These are phyloP conservation scores for Chaitophorus viminalis DNA, from an alignment of 2,888 invertebrate species.

Conservation along the genomic window DNA sequence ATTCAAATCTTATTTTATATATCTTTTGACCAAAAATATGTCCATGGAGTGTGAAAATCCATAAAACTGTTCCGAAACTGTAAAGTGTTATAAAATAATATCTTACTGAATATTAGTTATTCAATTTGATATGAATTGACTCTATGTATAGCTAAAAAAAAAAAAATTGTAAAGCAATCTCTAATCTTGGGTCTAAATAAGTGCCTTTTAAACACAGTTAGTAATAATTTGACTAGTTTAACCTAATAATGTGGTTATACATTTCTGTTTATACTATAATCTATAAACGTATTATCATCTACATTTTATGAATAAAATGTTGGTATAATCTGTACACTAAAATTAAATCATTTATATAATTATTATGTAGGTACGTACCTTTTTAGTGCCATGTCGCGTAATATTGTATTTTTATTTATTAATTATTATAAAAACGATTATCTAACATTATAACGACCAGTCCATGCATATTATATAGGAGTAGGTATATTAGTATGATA, in stretches of 20 bases:
- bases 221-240: slow-evolving; percentile 29
- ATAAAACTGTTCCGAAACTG: too few relatives aligned
- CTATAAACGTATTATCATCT: neutral
- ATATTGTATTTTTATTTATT: slow-evolving; percentile 31
- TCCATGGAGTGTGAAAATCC: too few relatives aligned
- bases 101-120: neutral
- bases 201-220: slow-evolving; percentile 53
- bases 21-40: too few relatives aligned
- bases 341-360: slow-evolving; percentile 11
- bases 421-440: neutral
- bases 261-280: neutral
- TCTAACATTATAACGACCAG: neutral
- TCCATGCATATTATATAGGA: neutral
- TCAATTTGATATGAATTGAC: slow-evolving; percentile 43
- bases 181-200: slow-evolving; percentile 58
- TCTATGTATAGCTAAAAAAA: neutral
- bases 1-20: neutral
- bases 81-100: neutral
- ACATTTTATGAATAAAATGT: neutral
- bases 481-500: neutral
- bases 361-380: slow-evolving; percentile 3
- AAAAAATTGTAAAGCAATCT: slow-evolving; percentile 58
- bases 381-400: neutral
- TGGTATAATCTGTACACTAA: neutral
- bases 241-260: slow-evolving; percentile 40